phyloP scores from a whole-genome alignment of 2,797 vertebrate genomes.

The Pseudopleuronectes americanus region DNA sequence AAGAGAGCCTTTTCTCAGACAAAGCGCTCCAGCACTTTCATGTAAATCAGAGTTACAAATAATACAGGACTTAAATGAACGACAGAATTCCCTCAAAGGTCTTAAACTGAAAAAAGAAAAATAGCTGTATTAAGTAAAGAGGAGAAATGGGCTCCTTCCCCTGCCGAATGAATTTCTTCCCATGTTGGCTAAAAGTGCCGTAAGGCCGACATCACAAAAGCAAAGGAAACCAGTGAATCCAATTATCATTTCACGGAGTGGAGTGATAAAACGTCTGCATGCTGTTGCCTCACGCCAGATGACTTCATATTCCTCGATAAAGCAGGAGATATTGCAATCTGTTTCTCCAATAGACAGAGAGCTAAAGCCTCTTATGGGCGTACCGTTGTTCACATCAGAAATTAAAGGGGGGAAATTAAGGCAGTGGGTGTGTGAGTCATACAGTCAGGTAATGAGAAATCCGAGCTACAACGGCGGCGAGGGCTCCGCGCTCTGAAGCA shows the following conservation, averaged over 20 bases:
- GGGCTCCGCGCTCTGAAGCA: conserved; percentile 19
- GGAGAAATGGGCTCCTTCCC: conserved; percentile 53
- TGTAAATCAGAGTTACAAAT: conserved; percentile 74
- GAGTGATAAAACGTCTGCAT: conserved; percentile 17
- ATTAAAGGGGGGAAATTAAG: conserved; percentile 44
- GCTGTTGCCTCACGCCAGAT: conserved; percentile 21
- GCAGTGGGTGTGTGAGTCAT: conserved; percentile 30
- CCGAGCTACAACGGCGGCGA: conserved; percentile 4
- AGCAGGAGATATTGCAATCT: background rate
- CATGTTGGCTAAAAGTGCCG: conserved; percentile 23
- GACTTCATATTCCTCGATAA: conserved; percentile 30
- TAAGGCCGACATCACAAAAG: conserved; percentile 29
- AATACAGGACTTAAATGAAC: conserved; percentile 67
- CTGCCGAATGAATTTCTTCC: conserved; percentile 25
- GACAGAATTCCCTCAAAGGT: conserved; percentile 63
- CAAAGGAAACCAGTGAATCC: conserved; percentile 52
- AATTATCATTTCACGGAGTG: conserved; percentile 50
- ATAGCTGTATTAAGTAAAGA: conserved; percentile 60
- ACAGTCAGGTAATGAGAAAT: conserved; percentile 54
- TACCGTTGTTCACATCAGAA: conserved; percentile 5
- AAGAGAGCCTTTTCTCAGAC: conserved; percentile 51
- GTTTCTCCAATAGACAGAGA: conserved; percentile 23
- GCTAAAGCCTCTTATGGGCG: conserved; percentile 20
- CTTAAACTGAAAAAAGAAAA: conserved; percentile 33
- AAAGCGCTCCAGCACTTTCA: conserved; percentile 57